Evolutionary conservation across 2,888 invertebrate genomes (phyloP), one percentile per base, ranked within the genome.

Genomic region (Eurois occulta): DNA sequence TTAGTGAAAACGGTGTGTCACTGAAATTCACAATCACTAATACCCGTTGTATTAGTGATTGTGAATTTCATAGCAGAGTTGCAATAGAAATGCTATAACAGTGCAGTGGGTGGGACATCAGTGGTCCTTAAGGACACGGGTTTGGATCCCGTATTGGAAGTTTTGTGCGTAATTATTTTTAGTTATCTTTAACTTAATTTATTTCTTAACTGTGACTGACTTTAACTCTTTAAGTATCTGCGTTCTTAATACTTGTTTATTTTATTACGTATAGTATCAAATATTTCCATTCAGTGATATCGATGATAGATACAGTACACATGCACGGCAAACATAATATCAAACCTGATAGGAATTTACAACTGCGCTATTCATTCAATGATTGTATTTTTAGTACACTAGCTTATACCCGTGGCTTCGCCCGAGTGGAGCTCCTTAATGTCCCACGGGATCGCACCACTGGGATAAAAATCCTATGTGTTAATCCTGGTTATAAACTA

Each of bases 251-350:
- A 28, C 13, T 21, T 70, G 41, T 58, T 58, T 28, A 41, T 16
- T 41, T 70, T 70, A 7, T 70, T 24, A n/a, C 13, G 10, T 48
- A 48, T 24, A 52, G 52, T 24, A 5, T 3, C 24, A 52, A n/a
- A n/a, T 55, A 55, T 55, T 38, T 55, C 38, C 69, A 55, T 55
- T 69, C 38, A 69, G 5, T n/a, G 69, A 70, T 41, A 70, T 2
- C 58, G 13, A 7, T 21, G 41, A 58, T 32, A 58, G 28, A 28
- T 60, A 41, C 1, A 24, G 32, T 32, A 71, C 32, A 43, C 32
- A 43, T 32, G 32, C 21, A 21, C 13, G 16, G 13, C 2, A 60
- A 43, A 24, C 24, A n/a, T 32, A 71, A n/a, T 32, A 71, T 60
- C 58, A 28, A 16, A n/a, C 3, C 0, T 10, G 16, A 10, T 8